A percentile compares a stretch with the other conserved stretches of the same genome.
phyloP scores from a whole-genome alignment of 2,797 vertebrate genomes.

The Halcyon badia region DNA sequence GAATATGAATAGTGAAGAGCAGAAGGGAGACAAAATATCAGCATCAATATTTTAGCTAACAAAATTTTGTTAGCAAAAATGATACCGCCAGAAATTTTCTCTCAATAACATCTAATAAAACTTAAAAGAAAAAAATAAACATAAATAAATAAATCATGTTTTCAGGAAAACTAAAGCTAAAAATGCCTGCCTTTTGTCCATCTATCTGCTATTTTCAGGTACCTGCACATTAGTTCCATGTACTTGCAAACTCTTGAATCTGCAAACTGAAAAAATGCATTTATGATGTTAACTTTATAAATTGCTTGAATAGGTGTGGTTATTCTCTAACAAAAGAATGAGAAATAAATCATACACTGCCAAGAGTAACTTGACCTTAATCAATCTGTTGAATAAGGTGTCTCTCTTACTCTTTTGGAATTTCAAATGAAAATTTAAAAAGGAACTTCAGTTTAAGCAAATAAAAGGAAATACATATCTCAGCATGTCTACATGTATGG shows the following conservation, averaged over 20 bases:
- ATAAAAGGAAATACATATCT: accelerated
- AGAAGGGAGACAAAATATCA: neutral
- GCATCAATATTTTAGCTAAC: neutral
- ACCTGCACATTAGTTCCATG: neutral
- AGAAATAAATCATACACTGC: neutral
- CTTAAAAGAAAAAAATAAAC: neutral
- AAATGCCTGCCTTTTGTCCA: neutral
- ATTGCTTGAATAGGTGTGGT: neutral
- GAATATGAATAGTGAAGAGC: neutral
- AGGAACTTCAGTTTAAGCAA: neutral
- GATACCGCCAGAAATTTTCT: neutral
- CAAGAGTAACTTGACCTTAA: neutral
- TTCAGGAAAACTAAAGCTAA: neutral
- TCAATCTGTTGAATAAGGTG: neutral
- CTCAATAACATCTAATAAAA: neutral
- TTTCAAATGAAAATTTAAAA: neutral
- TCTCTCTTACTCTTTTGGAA: neutral
- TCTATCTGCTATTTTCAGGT: neutral
- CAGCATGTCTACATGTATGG: neutral
- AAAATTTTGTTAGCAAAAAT: neutral
- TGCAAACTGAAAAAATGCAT: neutral
- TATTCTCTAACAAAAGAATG: neutral
- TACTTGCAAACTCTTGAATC: neutral
- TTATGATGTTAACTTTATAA: neutral
- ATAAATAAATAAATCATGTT: neutral